Conservation (phyloP, 2,113 vertebrate species). For the Zosterops hypoxanthus region DNA sequence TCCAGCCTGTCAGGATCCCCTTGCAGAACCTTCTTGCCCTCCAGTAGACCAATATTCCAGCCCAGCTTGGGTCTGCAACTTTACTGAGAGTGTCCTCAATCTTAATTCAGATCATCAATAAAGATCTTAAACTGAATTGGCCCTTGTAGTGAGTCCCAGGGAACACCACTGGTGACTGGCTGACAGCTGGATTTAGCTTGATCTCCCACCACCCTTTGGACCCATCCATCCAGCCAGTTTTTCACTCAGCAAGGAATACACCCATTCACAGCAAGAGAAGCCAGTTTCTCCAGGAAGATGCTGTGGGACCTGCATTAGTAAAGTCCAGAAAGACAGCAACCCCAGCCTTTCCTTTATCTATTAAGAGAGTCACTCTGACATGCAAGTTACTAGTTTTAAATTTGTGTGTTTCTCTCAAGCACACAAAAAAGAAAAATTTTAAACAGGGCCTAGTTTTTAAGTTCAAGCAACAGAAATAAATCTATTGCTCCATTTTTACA, state of each 20-base stretch:
- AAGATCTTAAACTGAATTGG: not conserved
- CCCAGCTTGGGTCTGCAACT: not conserved
- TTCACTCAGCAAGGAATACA: not conserved
- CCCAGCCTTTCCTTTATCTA: not conserved
- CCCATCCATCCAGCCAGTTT: not conserved
- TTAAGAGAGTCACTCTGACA: not conserved
- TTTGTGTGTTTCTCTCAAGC: not conserved
- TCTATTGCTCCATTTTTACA: not conserved
- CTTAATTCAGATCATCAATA: not conserved
- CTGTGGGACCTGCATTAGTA: too few relatives aligned
- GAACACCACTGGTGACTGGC: not conserved
- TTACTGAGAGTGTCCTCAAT: not conserved
- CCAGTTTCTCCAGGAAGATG: not conserved
- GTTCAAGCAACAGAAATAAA: not conserved
- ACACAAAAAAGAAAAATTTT: not conserved
- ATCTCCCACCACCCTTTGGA: not conserved
- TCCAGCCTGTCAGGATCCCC: not conserved
- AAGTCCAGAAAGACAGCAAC: not conserved
- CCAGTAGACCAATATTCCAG: not conserved
- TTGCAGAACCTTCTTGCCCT: not conserved
- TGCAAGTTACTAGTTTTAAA: not conserved
- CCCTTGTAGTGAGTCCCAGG: not conserved
- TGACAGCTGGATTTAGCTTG: not conserved
- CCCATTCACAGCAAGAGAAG: not conserved
- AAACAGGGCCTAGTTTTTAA: not conserved